Evolutionary conservation across 2,888 invertebrate species (phyloP), one percentile per base, ranked within the genome.

Genomic region (Vanessa cardui): DNA sequence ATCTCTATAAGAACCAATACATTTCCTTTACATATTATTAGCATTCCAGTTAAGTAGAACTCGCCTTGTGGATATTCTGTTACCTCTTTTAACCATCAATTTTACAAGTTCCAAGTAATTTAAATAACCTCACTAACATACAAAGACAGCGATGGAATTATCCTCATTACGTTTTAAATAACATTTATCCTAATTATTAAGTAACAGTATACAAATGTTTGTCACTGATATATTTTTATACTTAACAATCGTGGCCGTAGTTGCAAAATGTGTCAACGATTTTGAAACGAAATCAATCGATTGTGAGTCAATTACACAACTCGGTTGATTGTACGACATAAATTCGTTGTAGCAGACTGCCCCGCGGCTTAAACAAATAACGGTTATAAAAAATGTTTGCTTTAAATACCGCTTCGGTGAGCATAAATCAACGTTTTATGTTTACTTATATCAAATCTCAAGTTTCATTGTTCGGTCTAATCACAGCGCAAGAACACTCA

Each of bases 1-100:
- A 90, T 90, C 83, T 89, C 81, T 87, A 88, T 90, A 84, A 85
- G 80, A 80, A 74, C 81, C 84, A 87, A 87, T 89, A 87, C 85
- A 86, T 87, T 88, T 82, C 83, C 83, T 86, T 83, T 84, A 81
- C 83, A 82, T 87, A 87, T 84, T 87, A 89, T 88, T 84, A 84
- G 85, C 85, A 85, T 89, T 86, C 86, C 85, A 81, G 80, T 80
- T 69, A 62, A 70, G 62, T 60, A 67, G 72, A 70, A 81, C 80
- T 80, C 79, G 71, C 65, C 68, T 68, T 61, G 67, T 68, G 52
- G 65, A 65, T 64, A 64, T 73, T 69, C 68, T 63, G 63, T 73
- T 70, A 71, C 60, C 63, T 66, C 62, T 50, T 60, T 70, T 60
- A 60, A 60, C 59, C 59, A 72, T 70, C 45, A 33, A 50, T 68